These are phyloP conservation scores for Myanophis thanlyinensis DNA, from an alignment of 2,113 vertebrate species.

Conservation along the genomic window DNA sequence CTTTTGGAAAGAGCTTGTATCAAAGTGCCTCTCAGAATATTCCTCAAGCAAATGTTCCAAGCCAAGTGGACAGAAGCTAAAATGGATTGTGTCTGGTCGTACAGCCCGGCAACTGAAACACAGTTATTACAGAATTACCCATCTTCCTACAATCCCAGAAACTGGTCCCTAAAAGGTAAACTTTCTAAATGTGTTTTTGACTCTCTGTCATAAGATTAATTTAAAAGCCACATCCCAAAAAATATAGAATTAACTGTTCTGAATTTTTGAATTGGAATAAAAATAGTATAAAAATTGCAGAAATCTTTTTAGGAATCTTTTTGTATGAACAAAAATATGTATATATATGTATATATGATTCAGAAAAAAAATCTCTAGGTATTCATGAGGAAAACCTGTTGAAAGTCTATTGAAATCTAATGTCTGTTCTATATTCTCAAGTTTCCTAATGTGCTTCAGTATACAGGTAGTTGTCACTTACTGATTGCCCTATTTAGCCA, in stretches of 20 bases:
- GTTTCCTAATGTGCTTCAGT: neutral
- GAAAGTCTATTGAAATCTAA: neutral
- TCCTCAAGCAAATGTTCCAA: conserved; percentile 86
- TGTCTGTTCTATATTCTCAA: neutral
- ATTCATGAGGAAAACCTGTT: neutral
- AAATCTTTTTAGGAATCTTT: neutral
- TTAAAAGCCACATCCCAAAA: neutral
- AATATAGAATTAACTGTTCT: neutral
- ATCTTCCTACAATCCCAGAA: conserved; percentile 96
- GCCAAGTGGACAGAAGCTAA: conserved; percentile 88
- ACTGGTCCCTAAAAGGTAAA: conserved; percentile 69
- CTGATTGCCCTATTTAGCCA: neutral
- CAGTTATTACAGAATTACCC: conserved; percentile 91
- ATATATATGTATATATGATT: neutral
- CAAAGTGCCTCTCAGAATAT: conserved; percentile 91
- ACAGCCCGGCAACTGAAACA: conserved; percentile 91
- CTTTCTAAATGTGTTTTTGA: neutral
- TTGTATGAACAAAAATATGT: neutral
- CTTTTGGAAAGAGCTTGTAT: conserved; percentile 86
- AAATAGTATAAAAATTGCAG: neutral
- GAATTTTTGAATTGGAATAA: neutral
- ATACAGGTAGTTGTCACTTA: neutral
- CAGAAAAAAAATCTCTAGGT: neutral
- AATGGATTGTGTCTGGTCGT: conserved; percentile 94
- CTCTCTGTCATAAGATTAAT: neutral